These are phyloP conservation scores for Cromileptes altivelis DNA, from an alignment of 2,113 vertebrate species.

Conservation along the genomic window DNA sequence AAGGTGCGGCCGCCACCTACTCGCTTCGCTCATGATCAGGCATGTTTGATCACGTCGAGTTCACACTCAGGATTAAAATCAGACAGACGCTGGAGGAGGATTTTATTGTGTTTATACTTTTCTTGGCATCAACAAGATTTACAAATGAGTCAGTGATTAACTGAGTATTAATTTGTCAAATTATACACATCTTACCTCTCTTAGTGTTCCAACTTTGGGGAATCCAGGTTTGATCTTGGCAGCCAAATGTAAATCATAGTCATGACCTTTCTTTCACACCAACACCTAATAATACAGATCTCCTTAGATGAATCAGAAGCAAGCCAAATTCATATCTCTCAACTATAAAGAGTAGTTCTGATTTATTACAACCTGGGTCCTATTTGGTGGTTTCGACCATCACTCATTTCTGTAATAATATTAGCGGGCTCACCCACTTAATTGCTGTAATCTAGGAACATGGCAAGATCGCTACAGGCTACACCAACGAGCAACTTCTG, in stretches of 20 bases:
- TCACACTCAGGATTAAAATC: not conserved
- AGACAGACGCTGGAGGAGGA: not conserved
- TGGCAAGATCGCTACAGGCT: no score
- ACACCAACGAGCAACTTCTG: no score
- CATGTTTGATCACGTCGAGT: not conserved
- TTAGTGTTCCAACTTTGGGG: not conserved
- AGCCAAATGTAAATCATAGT: not conserved
- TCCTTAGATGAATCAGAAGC: no score
- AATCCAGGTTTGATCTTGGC: not conserved
- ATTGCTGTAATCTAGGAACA: no score
- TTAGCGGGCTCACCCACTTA: no score
- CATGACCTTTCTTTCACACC: not conserved
- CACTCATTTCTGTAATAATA: no score
- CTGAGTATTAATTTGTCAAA: not conserved
- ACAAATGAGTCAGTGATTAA: not conserved
- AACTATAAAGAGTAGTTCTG: no score
- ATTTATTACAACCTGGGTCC: no score
- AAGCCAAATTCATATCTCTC: no score
- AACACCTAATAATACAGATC: not conserved
- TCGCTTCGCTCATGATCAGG: not conserved
- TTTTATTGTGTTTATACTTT: not conserved
- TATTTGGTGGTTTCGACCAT: no score
- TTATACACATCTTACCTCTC: not conserved
- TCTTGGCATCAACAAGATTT: not conserved
- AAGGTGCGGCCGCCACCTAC: not conserved